Evolutionary conservation across 2,113 vertebrate species (phyloP).

Genomic region (Noctilio leporinus): DNA sequence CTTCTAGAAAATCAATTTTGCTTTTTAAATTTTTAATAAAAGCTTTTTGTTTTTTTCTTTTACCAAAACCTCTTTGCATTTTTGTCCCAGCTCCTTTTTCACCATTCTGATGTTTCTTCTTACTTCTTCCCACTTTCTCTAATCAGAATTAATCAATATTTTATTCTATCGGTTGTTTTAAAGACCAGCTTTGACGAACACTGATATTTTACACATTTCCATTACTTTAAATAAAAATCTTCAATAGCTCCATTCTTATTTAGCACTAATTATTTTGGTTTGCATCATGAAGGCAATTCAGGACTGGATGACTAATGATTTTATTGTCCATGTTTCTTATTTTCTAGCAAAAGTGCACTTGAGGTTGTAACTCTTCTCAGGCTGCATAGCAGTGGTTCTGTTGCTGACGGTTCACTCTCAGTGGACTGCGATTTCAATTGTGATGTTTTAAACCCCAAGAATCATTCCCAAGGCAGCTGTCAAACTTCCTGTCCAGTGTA

Average conservation of each 20-base stretch:
- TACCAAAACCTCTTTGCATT: background rate
- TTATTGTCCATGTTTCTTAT: background rate
- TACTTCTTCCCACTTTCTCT: background rate
- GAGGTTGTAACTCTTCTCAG: background rate
- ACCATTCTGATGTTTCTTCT: background rate
- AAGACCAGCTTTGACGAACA: background rate
- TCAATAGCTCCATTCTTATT: background rate
- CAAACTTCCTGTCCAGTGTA: background rate
- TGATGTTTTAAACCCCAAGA: background rate
- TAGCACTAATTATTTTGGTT: background rate
- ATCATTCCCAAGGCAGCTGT: background rate
- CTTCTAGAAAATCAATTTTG: background rate
- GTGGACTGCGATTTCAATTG: background rate
- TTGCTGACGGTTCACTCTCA: background rate
- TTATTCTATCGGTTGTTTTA: background rate
- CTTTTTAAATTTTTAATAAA: background rate
- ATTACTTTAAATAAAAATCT: background rate
- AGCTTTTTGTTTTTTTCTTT: fast-evolving
- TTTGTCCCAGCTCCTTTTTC: background rate
- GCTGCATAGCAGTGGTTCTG: background rate
- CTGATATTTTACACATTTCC: background rate
- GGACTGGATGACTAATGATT: background rate
- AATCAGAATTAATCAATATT: background rate
- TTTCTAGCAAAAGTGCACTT: background rate
- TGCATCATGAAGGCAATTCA: background rate